phyloP scores from a whole-genome alignment of 2,113 vertebrate genomes.

The Alces alces region DNA sequence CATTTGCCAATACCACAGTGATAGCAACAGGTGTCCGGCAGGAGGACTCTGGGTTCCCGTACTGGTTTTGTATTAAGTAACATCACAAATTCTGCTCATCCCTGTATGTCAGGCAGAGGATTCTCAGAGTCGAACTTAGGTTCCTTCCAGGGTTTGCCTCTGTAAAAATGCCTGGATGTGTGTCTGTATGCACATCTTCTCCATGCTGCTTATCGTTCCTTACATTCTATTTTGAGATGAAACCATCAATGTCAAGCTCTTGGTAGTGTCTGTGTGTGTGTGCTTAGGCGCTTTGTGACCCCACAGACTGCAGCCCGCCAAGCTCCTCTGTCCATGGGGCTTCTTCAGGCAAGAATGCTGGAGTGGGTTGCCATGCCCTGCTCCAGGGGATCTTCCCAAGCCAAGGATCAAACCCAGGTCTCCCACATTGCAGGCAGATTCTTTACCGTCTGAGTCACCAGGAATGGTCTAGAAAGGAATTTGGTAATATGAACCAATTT shows the following conservation, averaged over 20 bases:
- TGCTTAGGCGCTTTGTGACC: not conserved
- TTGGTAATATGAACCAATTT: not conserved
- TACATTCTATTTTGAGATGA: not conserved
- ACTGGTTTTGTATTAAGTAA: not conserved
- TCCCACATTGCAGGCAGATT: fast-evolving
- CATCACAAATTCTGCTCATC: not conserved
- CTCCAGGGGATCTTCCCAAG: not conserved
- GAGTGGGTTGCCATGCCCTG: not conserved
- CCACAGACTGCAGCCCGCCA: not conserved
- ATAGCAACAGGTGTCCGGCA: not conserved
- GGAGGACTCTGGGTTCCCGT: not conserved
- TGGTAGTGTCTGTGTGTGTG: not conserved
- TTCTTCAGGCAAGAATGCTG: not conserved
- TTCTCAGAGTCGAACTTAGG: not conserved
- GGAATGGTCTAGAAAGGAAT: not conserved
- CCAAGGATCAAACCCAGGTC: not conserved
- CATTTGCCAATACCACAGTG: not conserved
- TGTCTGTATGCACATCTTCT: not conserved
- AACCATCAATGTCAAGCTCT: not conserved
- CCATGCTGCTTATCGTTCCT: not conserved
- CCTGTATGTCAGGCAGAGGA: not conserved
- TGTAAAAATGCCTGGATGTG: not conserved
- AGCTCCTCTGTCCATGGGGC: not conserved
- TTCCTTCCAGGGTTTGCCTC: not conserved
- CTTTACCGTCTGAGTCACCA: fast-evolving